Percentiles rank a stretch among this genome's conserved stretches.
These are phyloP conservation scores for Scomberomorus guttatus DNA, from an alignment of 2,797 vertebrate species.

Conservation along the genomic window DNA sequence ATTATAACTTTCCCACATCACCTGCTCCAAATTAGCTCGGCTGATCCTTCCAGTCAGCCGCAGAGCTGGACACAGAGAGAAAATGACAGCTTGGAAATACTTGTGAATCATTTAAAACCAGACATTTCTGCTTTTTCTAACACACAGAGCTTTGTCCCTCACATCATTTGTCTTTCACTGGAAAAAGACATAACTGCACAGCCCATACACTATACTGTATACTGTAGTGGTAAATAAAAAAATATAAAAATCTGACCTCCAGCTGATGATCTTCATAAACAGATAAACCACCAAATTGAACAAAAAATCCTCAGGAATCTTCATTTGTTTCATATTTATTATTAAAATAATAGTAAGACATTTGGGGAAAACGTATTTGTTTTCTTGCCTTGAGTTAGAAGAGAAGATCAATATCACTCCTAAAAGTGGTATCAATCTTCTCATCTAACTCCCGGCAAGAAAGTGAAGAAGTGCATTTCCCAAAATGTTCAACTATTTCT, in stretches of 20 bases:
- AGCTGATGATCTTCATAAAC: neutral
- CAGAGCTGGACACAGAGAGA: conserved; percentile 37
- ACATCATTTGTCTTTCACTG: neutral
- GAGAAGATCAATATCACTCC: neutral
- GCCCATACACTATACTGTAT: too few relatives aligned
- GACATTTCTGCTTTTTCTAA: neutral
- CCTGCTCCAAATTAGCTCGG: conserved; percentile 71
- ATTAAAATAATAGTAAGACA: neutral
- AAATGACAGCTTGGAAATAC: conserved; percentile 50
- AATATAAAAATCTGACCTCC: neutral
- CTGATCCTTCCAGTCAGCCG: conserved; percentile 38
- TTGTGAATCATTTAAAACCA: conserved; percentile 35
- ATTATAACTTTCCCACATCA: conserved; percentile 79
- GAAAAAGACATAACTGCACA: neutral
- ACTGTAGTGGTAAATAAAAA: neutral
- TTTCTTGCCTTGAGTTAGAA: neutral
- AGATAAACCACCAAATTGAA: neutral
- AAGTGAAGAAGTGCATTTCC: neutral
- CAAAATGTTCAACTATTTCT: neutral
- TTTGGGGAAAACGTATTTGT: neutral
- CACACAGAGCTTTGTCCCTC: conserved; percentile 5
- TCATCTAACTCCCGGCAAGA: neutral
- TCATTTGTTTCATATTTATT: neutral
- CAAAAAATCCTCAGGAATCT: neutral
- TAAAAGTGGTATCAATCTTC: neutral